Conservation (phyloP, 2,113 vertebrate genomes). For the Gulo gulo region DNA sequence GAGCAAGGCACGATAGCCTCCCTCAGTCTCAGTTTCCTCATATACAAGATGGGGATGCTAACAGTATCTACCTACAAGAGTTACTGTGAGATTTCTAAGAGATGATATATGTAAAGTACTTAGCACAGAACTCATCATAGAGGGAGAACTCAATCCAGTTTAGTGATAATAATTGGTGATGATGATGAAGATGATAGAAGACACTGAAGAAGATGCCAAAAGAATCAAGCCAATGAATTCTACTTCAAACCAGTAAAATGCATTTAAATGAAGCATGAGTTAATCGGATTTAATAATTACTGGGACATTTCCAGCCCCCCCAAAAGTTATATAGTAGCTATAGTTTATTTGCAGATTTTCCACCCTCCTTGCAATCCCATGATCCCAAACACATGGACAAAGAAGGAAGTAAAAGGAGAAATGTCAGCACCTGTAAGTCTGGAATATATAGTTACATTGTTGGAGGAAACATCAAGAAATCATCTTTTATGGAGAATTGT, state of each 20-base stretch:
- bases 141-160: not conserved
- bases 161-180: not conserved
- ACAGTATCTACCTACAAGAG: not conserved
- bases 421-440: not conserved
- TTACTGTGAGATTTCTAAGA: not conserved
- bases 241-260: not conserved
- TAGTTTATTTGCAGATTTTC: not conserved
- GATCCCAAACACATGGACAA: not conserved
- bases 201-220: not conserved
- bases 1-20: not conserved
- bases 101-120: not conserved
- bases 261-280: not conserved
- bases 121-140: not conserved
- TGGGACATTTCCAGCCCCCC: not conserved
- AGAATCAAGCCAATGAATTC: not conserved
- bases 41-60: not conserved
- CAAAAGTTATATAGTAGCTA: not conserved
- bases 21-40: not conserved
- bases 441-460: not conserved
- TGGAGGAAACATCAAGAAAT: not conserved
- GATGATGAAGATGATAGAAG: not conserved
- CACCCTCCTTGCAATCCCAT: not conserved
- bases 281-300: constrained; percentile 6
- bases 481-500: not conserved
- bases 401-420: constrained; percentile 7